Percentiles rank a stretch among this genome's conserved stretches.
These are phyloP conservation scores for Vollenhovia emeryi DNA, from an alignment of 1,140 invertebrate genomes.

Conservation along the genomic window DNA sequence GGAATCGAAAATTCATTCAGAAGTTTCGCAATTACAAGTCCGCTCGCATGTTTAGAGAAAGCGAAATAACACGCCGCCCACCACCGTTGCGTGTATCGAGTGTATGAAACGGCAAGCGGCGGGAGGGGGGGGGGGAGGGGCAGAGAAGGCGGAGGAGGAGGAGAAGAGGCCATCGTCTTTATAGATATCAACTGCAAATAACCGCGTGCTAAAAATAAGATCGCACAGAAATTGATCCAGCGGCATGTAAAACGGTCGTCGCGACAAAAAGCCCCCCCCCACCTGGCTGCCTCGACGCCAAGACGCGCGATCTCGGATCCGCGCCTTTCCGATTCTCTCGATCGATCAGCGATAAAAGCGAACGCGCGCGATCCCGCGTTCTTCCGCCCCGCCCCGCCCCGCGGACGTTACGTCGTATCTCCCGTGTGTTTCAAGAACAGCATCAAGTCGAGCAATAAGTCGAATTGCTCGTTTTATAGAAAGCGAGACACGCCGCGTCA, in stretches of 20 bases:
- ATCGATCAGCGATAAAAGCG: constrained; percentile 14
- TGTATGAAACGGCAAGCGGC: neutral
- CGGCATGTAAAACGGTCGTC: neutral
- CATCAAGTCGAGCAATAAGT: constrained; percentile 29
- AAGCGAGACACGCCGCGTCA: constrained; percentile 7
- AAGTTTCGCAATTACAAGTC: constrained; percentile 71
- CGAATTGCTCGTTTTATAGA: constrained; percentile 41
- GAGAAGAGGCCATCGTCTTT: neutral
- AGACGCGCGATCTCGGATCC: constrained; percentile 3
- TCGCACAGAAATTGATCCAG: constrained; percentile 4
- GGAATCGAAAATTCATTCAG: constrained; percentile 73
- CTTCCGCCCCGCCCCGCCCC: neutral
- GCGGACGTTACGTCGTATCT: constrained; percentile 24
- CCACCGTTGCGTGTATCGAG: constrained; percentile 13
- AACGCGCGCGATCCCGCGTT: neutral
- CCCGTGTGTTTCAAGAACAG: neutral
- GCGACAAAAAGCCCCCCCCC: neutral
- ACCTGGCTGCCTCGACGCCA: neutral
- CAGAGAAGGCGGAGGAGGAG: no score
- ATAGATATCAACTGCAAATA: constrained; percentile 48
- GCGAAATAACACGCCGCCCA: constrained; percentile 64
- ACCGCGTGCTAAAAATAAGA: constrained; percentile 35
- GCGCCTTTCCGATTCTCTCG: neutral
- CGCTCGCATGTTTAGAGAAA: constrained; percentile 70
- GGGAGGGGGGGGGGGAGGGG: no score